phyloP scores from a whole-genome alignment of 2,888 invertebrate species.

The Caenorhabditis uteleia region DNA sequence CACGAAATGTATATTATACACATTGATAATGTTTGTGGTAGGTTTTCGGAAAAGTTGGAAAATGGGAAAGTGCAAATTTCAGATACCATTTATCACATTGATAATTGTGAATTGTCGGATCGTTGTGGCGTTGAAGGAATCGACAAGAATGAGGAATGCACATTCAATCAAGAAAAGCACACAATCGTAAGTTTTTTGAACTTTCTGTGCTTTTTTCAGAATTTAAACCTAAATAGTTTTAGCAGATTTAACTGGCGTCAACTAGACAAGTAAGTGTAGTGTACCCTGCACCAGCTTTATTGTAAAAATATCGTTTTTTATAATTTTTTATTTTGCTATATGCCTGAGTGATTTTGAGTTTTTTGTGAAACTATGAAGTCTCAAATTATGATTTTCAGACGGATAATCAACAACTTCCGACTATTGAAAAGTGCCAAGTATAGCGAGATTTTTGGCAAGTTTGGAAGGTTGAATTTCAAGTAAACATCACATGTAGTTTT shows the following conservation, averaged over 20 bases:
- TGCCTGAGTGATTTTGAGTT: not conserved
- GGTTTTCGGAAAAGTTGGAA: not conserved
- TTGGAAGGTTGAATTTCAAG: slow-evolving; percentile 50
- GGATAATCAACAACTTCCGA: slow-evolving; percentile 60
- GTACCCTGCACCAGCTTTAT: not conserved
- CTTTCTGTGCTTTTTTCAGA: slow-evolving; percentile 4
- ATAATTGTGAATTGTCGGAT: slow-evolving; percentile 67
- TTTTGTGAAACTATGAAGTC: not conserved
- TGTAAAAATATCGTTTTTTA: not conserved
- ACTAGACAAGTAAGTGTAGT: slow-evolving; percentile 30
- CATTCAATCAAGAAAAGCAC: slow-evolving; percentile 49
- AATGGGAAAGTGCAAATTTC: not conserved
- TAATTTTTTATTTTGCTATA: not conserved
- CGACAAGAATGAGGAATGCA: slow-evolving; percentile 55
- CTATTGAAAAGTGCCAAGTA: slow-evolving; percentile 63
- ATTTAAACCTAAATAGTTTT: slow-evolving; percentile 1
- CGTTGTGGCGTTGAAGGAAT: slow-evolving; percentile 58
- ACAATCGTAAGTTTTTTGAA: slow-evolving; percentile 45
- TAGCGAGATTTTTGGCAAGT: slow-evolving; percentile 61
- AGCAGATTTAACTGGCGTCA: slow-evolving; percentile 23
- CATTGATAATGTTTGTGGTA: slow-evolving; percentile 62
- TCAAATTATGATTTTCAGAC: slow-evolving; percentile 22
- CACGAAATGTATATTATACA: slow-evolving; percentile 53
- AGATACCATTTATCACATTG: slow-evolving; percentile 61
- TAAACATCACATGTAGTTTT: slow-evolving; percentile 11